These are phyloP conservation scores for Rhyacophila evoluta DNA, from an alignment of 2,888 invertebrate genomes.

Conservation along the genomic window DNA sequence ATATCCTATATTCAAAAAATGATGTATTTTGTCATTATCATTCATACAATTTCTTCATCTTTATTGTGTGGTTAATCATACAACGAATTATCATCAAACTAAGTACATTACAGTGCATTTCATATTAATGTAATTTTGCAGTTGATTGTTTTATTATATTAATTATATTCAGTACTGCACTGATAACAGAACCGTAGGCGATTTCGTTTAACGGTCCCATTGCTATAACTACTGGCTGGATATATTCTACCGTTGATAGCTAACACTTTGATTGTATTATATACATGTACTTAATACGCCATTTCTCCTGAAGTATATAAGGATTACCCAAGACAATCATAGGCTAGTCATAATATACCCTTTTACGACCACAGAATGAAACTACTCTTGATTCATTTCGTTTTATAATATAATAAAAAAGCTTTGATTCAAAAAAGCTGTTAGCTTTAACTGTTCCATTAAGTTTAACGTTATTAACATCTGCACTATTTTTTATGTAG, in stretches of 20 bases:
- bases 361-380: neutral
- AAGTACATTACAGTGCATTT: too few species aligned
- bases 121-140: too few species aligned
- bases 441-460: neutral
- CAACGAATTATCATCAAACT: too few species aligned
- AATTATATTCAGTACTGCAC: neutral
- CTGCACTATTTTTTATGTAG: too few species aligned
- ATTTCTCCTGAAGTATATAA: neutral
- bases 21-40: too few species aligned
- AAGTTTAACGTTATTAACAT: too few species aligned
- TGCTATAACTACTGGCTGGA: neutral
- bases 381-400: conserved; percentile 1
- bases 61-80: too few species aligned
- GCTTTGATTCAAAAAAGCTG: neutral
- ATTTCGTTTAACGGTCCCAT: neutral
- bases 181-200: neutral
- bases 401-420: too few species aligned
- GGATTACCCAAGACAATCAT: neutral
- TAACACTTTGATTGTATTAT: neutral
- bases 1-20: too few species aligned
- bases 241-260: neutral
- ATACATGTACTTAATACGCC: neutral
- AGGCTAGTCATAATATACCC: neutral
- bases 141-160: too few species aligned
- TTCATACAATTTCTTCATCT: too few species aligned